Evolutionary conservation across 2,113 vertebrate genomes (phyloP), one percentile per base, ranked within the genome.

Genomic region (Nothoprocta pentlandii): DNA sequence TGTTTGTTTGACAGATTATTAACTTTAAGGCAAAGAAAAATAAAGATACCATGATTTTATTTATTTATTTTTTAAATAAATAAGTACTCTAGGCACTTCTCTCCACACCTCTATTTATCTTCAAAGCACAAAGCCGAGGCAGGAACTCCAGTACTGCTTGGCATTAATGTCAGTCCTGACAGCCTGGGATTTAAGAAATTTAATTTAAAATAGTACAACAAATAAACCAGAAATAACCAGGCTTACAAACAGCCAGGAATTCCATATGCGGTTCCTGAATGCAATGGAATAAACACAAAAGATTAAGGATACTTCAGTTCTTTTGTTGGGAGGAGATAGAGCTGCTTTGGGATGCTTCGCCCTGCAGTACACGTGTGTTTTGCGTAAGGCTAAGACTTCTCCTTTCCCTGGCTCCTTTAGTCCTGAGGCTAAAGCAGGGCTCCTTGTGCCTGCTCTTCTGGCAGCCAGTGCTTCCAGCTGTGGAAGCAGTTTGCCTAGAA

Each of bases 371-470:
- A 0, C 46, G 6, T 22, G 36, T 32, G 19, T 70, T 58, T 69
- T 34, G 36, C 58, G 4, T 10, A 66, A 81, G n/a, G 6, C 2
- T 3, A 22, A 76, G 39, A 28, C 66, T 47, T 34, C n/a, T 70
- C 47, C 28, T 66, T 71, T 81, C 51, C 64, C 30, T 58, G 47
- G 36, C 11, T 32, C 10, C 1, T 1, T 46, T 36, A 28, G 28
- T 54, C 14, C 1, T 62, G 16, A 71, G 30, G 14, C 70, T 47
- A 28, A 32, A 81, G 23, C 23, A 77, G 51, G 66, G 20, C 39
- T 71, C 32, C 16, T 34, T 1, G 1, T 2, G 0, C 32, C 70
- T 0, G 2, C 16, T 21, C 28, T 56, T 4, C 20, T 32, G 34
- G 11, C n/a, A 47, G 51, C 23, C 49, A 10, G 28, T 26, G 32